phyloP scores from a whole-genome alignment of 2,113 vertebrate species.

The Prunella himalayana region DNA sequence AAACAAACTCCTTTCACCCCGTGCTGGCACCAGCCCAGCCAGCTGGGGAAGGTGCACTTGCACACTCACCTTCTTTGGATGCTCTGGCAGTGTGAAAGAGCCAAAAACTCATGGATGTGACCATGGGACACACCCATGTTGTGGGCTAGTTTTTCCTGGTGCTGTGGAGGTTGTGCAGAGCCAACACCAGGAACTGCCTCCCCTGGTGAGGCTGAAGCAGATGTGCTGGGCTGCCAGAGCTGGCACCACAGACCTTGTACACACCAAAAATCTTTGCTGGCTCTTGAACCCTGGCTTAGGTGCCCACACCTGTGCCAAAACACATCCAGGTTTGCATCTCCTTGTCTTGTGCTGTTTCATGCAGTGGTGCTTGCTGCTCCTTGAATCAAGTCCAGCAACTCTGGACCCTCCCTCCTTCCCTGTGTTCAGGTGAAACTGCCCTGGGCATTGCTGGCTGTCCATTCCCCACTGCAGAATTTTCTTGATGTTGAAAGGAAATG shows the following conservation, averaged over 20 bases:
- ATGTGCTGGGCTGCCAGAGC: not conserved
- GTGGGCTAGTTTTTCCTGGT: not conserved
- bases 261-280: not conserved
- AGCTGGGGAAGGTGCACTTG: not conserved
- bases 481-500: not conserved
- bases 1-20: not conserved
- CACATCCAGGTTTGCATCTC: accelerated
- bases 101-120: not conserved
- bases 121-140: accelerated
- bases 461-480: not conserved
- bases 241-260: not conserved
- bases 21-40: not conserved
- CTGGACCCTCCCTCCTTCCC: not conserved
- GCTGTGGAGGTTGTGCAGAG: not conserved
- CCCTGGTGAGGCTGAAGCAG: not conserved
- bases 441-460: accelerated
- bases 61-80: not conserved
- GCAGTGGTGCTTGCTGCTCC: not conserved
- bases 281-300: accelerated
- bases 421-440: not conserved
- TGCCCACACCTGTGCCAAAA: not conserved
- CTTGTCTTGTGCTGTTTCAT: not conserved
- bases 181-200: not conserved
- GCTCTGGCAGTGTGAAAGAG: not conserved
- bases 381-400: not conserved